Evolutionary conservation across 2,888 invertebrate genomes (phyloP).

Genomic region (Amphipyra tragopoginis): DNA sequence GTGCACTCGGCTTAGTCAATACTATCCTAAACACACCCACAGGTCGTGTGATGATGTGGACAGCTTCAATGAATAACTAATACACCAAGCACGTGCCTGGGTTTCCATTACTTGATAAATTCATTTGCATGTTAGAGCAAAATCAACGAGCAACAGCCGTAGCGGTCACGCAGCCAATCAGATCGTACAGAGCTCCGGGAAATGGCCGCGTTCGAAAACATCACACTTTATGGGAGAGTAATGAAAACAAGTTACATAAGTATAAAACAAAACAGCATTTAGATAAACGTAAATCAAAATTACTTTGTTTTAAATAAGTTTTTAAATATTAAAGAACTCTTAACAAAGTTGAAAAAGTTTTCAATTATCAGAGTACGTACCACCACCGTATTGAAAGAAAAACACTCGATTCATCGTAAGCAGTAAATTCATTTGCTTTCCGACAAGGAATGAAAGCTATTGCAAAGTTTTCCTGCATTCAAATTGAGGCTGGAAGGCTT

Average conservation of each 20-base stretch:
- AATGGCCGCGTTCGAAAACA: constrained; percentile 12
- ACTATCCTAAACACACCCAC: constrained; percentile 56
- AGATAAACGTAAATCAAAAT: constrained; percentile 4
- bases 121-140: constrained; percentile 74
- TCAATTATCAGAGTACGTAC: constrained; percentile 37
- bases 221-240: not conserved
- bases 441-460: constrained; percentile 83
- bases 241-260: not conserved
- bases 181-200: constrained; percentile 29
- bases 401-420: constrained; percentile 75
- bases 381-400: constrained; percentile 61
- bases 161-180: constrained; percentile 57
- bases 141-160: constrained; percentile 58
- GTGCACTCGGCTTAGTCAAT: constrained; percentile 42
- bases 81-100: constrained; percentile 65
- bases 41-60: constrained; percentile 61
- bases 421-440: constrained; percentile 84
- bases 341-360: constrained; percentile 7
- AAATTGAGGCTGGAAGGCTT: constrained; percentile 83
- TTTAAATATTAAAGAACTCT: no score
- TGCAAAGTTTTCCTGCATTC: constrained; percentile 84
- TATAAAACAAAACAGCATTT: constrained; percentile 2
- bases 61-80: constrained; percentile 77
- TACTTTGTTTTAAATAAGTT: not conserved
- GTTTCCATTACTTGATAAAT: constrained; percentile 73